Conservation (phyloP, 2,888 invertebrate genomes). For the Nasonia oneida region DNA sequence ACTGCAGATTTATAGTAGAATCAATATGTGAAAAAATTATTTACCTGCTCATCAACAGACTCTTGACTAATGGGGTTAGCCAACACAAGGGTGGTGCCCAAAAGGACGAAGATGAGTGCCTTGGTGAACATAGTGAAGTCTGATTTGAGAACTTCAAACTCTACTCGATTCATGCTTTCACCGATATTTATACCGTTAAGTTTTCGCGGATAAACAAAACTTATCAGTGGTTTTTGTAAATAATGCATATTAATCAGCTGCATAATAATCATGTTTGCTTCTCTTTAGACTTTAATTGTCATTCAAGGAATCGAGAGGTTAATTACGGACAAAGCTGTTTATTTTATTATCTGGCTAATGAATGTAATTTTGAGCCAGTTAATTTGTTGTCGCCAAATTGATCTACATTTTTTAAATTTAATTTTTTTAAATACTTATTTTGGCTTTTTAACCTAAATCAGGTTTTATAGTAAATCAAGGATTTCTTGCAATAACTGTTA, state of each 20-base stretch:
- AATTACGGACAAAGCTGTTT: not conserved
- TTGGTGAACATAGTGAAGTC: slow-evolving; percentile 46
- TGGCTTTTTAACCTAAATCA: no score
- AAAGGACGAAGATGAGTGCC: slow-evolving; percentile 32
- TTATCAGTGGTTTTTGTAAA: not conserved
- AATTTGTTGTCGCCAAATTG: no score
- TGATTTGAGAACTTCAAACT: not conserved
- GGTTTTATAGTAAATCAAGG: no score
- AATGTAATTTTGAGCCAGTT: no score
- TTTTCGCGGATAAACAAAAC: not conserved
- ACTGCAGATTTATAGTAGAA: not conserved
- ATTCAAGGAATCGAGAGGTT: not conserved
- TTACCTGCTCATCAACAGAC: not conserved
- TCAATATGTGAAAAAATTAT: not conserved
- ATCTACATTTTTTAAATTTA: no score
- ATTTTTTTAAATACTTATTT: no score
- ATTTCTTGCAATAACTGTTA: no score
- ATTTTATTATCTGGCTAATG: no score
- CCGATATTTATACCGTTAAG: slow-evolving; percentile 48
- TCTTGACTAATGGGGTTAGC: slow-evolving; percentile 19
- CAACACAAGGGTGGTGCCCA: slow-evolving; percentile 38
- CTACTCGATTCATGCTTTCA: not conserved
- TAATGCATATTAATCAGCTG: not conserved
- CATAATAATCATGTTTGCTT: not conserved
- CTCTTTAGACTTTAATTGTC: not conserved